phyloP scores from a whole-genome alignment of 2,888 invertebrate species.

The Gerris lacustris region DNA sequence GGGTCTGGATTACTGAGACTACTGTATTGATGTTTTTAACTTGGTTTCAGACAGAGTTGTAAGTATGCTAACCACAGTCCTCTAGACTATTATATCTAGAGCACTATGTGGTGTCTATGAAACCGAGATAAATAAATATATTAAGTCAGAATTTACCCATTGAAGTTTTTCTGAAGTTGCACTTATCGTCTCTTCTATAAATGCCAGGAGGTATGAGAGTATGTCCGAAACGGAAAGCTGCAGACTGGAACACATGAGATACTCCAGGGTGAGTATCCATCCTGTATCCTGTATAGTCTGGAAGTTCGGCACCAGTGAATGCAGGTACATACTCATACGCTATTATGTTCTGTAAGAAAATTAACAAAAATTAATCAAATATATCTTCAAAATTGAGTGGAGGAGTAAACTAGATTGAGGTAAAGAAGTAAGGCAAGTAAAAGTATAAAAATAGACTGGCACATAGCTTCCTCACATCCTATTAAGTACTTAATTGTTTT shows the following conservation, averaged over 20 bases:
- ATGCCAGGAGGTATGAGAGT: constrained; percentile 90
- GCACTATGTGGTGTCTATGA: too few species aligned
- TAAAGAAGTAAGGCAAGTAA: neutral
- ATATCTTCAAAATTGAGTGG: constrained; percentile 1
- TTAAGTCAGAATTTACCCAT: constrained; percentile 44
- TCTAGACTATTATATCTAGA: too few species aligned
- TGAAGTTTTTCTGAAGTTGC: constrained; percentile 65
- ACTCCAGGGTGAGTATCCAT: constrained; percentile 91
- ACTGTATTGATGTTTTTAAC: too few species aligned
- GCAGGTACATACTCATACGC: constrained; percentile 92
- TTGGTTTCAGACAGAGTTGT: too few species aligned
- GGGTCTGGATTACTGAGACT: too few species aligned
- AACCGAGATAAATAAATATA: too few species aligned
- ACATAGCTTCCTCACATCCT: too few species aligned
- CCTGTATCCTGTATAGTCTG: constrained; percentile 69
- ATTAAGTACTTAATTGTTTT: too few species aligned
- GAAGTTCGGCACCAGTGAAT: constrained; percentile 59
- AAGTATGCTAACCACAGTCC: too few species aligned
- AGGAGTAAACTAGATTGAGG: neutral
- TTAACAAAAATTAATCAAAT: constrained; percentile 1
- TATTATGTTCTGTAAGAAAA: constrained; percentile 67
- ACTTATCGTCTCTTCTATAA: constrained; percentile 63
- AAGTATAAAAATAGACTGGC: too few species aligned
- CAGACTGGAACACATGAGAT: constrained; percentile 89
- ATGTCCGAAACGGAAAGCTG: constrained; percentile 92